Base-by-base conservation (phyloP, 2,797 vertebrate genomes). In the Cossypha polioptera region DNA sequence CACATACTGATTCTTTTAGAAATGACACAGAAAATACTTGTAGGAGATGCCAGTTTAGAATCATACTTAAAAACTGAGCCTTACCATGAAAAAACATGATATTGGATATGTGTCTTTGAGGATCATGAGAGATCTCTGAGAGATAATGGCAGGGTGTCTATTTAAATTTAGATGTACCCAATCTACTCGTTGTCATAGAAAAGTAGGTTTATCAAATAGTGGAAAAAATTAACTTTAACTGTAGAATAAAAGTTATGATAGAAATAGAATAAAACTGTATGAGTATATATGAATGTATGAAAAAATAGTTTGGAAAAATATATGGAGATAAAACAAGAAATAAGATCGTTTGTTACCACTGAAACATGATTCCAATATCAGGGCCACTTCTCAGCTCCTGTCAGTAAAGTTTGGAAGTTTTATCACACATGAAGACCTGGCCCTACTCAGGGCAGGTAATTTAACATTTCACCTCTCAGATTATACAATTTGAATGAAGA, bases 41-140 rank as follows among this genome's bases (percentile, higher is more conserved):
- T 65, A 93, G 11, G 8, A 81, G 57, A 75, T 94, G 31, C 42
- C 54, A 58, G 16, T 93, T 96, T 86, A 65, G 94, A 90, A 29
- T 76, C 74, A 45, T 69, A 33, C 20, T 57, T 91, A 76, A 29
- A 54, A 91, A 81, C 42, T 2, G 42, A 86, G 9, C 11, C 26
- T 62, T 61, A 20, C 36, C 2, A 14, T 80, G 92, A 89, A 86
- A 79, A 87, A 63, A 35, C 29, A 16, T 5, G 9, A 24, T 80
- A 50, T 87, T 93, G 54, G 72, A 9, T 86, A 33, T 29, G 20
- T 78, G 36, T 86, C 88, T 83, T 48, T 26, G 29, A 73, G 29
- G 45, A 85, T 78, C 72, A 50, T 95, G 69, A 50, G 86, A 90
- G 84, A 48, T 95, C 18, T 88, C 61, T 89, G 68, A 90, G 51